A percentile compares a stretch with the other conserved stretches of the same genome.
Evolutionary conservation across 2,888 invertebrate genomes (phyloP).

Genomic region (Epinotia brunnichana): DNA sequence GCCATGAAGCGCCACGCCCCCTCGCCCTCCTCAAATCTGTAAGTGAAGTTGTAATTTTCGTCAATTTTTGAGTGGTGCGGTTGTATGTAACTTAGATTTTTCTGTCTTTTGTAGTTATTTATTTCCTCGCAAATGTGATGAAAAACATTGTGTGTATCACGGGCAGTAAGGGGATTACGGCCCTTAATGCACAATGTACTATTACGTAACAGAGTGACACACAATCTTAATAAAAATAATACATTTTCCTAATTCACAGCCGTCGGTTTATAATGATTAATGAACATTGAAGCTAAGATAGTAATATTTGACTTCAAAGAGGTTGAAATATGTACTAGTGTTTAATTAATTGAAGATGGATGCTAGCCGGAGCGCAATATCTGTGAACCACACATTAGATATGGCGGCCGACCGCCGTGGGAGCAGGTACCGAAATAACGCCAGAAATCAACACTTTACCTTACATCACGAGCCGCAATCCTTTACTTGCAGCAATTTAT

Average conservation of each 20-base stretch:
- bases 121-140: too few species aligned
- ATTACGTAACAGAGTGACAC: too few species aligned
- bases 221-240: not conserved
- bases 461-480: slow-evolving; percentile 27
- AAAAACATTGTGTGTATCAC: too few species aligned
- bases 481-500: slow-evolving; percentile 28
- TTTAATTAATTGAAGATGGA: slow-evolving; percentile 13
- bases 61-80: too few species aligned
- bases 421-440: slow-evolving; percentile 12
- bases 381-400: slow-evolving; percentile 24
- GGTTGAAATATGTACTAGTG: slow-evolving; percentile 19
- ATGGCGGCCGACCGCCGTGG: slow-evolving; percentile 7
- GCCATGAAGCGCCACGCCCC: too few species aligned
- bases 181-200: too few species aligned
- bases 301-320: slow-evolving; percentile 9
- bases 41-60: too few species aligned
- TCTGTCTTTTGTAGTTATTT: too few species aligned
- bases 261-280: not conserved
- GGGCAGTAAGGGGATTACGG: too few species aligned
- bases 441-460: slow-evolving; percentile 28
- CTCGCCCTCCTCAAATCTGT: too few species aligned
- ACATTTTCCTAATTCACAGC: not conserved
- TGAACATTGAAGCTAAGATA: not conserved
- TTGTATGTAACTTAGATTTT: too few species aligned
- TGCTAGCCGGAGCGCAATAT: slow-evolving; percentile 19